Base-by-base conservation (phyloP, 2,888 invertebrate genomes). In the Stenoptilia bipunctidactyla region DNA sequence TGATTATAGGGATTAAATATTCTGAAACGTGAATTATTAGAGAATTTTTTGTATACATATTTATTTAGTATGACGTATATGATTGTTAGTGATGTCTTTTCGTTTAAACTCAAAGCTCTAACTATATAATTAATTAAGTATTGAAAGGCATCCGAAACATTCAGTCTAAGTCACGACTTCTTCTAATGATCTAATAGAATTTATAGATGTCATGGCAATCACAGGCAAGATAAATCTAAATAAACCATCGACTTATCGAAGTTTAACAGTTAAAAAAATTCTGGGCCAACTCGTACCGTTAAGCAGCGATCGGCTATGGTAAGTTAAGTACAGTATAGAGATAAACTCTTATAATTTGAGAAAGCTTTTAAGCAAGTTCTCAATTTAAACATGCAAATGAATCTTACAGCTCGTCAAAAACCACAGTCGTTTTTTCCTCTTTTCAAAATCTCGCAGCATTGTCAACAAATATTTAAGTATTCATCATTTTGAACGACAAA, bases 211-310 rank as follows among this genome's bases (percentile, higher is more conserved):
- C 30, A 30, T n/a, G 9, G 30, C 30, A 30, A 30, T 30, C 30
- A 30, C 30, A 12, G 30, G 10, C 30, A 30, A 30, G 30, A 30
- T 30, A 30, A 43, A 58, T 57, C 56, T 53, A 60, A 55, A 53
- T 56, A 55, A 55, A 58, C 61, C 57, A 58, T 61, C 58, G 52
- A 52, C 45, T 45, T 49, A 50, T 51, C 53, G 59, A 58, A 56
- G 54, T 62, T 67, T 66, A 70, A 70, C 69, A 61, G 69, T 70
- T n/a, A 66, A 68, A 63, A 41, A 63, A 61, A 66, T 59, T 58
- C 61, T 61, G 62, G 60, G 54, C 58, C 58, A 53, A 49, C 49
- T 43, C 38, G 46, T 55, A 67, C 71, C 71, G 72, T 71, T 71
- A 69, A 13, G 47, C 51, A 57, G 55, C 60, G 53, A 52, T 51